Percentiles rank a stretch among this genome's conserved stretches.
These are phyloP conservation scores for Zaprionus taronus DNA, from an alignment of 1,140 invertebrate genomes.

Conservation along the genomic window DNA sequence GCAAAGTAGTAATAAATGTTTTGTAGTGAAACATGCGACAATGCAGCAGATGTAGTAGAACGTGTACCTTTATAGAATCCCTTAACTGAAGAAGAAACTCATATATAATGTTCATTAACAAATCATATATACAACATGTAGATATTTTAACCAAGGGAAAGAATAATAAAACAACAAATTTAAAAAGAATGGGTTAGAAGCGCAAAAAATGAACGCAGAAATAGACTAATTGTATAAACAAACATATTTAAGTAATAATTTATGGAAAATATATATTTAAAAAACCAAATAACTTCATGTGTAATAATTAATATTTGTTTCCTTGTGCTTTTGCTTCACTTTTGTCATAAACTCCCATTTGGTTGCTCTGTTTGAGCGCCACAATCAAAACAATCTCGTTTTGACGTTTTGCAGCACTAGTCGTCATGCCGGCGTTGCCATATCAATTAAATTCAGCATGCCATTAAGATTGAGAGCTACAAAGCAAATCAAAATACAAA, in stretches of 20 bases:
- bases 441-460: neutral
- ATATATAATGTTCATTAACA: slow-evolving; percentile 16
- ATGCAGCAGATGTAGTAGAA: slow-evolving; percentile 34
- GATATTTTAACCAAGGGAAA: slow-evolving; percentile 30
- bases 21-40: slow-evolving; percentile 10
- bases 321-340: slow-evolving; percentile 24
- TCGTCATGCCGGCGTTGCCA: neutral
- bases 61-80: slow-evolving; percentile 43
- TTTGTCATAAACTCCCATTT: neutral
- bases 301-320: neutral
- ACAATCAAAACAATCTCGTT: neutral
- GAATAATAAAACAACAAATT: slow-evolving; percentile 35
- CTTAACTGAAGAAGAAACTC: slow-evolving; percentile 22
- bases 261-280: slow-evolving; percentile 59
- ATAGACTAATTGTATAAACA: slow-evolving; percentile 75
- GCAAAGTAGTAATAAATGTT: slow-evolving; percentile 27
- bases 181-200: slow-evolving; percentile 41
- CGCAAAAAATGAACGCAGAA: slow-evolving; percentile 32
- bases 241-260: slow-evolving; percentile 77
- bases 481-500: neutral
- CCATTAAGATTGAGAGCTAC: neutral
- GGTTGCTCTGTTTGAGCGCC: neutral
- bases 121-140: slow-evolving; percentile 23
- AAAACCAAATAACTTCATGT: slow-evolving; percentile 14
- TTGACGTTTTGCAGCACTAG: neutral